Evolutionary conservation across 2,888 invertebrate species (phyloP).

Genomic region (Celastrina argiolus): DNA sequence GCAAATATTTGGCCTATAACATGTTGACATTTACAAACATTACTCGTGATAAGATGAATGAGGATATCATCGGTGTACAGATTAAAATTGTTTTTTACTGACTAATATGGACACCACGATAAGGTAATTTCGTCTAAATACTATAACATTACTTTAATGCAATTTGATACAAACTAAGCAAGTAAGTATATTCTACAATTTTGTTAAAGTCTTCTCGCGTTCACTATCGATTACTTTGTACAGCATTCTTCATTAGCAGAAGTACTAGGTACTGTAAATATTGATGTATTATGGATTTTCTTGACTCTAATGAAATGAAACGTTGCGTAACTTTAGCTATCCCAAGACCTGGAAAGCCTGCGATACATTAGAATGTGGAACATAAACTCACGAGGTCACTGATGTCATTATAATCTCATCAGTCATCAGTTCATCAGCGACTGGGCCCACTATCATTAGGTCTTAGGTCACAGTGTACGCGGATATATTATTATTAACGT

Average conservation of each 20-base stretch:
- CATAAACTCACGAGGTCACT: conserved; percentile 6
- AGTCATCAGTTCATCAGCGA: too few relatives aligned
- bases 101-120: not conserved
- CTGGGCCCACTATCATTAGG: not conserved
- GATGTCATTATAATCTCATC: conserved; percentile 20
- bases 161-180: not conserved
- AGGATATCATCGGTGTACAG: not conserved
- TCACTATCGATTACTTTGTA: too few relatives aligned
- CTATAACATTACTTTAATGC: too few relatives aligned
- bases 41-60: not conserved
- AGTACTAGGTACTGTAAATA: too few relatives aligned
- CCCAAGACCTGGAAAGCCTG: not conserved
- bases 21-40: not conserved
- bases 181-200: too few relatives aligned
- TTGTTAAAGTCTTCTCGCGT: too few relatives aligned
- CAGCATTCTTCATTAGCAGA: too few relatives aligned
- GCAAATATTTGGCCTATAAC: not conserved
- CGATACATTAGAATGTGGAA: not conserved
- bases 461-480: not conserved
- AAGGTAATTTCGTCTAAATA: not conserved
- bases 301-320: not conserved
- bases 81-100: not conserved
- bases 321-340: not conserved
- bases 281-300: not conserved
- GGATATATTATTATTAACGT: conserved; percentile 6